Conservation (phyloP, 2,113 vertebrate species). For the Eptesicus fuscus region DNA sequence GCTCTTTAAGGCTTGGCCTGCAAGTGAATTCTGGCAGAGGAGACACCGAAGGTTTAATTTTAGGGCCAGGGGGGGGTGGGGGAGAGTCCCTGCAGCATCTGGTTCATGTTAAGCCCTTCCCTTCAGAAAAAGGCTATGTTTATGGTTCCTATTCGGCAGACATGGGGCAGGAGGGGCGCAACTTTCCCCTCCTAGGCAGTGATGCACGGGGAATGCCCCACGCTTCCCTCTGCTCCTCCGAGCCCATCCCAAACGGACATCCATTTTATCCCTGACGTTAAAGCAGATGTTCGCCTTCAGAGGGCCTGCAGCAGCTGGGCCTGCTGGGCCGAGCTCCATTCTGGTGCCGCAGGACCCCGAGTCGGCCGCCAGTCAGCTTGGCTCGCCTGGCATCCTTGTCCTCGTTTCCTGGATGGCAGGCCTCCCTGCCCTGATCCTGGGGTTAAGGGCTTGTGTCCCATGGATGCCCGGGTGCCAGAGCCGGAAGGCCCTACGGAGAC, state of each 20-base stretch:
- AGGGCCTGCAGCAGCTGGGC: slow-evolving; percentile 33
- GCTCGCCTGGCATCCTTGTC: neutral
- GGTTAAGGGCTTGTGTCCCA: neutral
- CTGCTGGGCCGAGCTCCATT: neutral
- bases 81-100: slow-evolving; percentile 79
- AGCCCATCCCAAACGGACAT: neutral
- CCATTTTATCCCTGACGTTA: neutral
- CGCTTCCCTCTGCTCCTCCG: neutral
- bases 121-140: slow-evolving; percentile 76
- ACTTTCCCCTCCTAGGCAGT: neutral
- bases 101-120: slow-evolving; percentile 81
- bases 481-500: neutral
- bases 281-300: slow-evolving; percentile 19
- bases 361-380: neutral
- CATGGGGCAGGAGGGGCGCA: neutral
- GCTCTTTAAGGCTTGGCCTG: slow-evolving; percentile 76
- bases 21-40: slow-evolving; percentile 73
- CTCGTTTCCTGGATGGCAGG: neutral
- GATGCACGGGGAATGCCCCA: neutral
- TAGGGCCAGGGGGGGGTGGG: slow-evolving; percentile 74
- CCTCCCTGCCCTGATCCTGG: neutral
- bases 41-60: slow-evolving; percentile 79
- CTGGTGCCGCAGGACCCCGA: neutral
- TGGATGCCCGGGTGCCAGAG: neutral
- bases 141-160: slow-evolving; percentile 70